Percentiles rank a stretch among this genome's conserved stretches.
These are phyloP conservation scores for Microchirus variegatus DNA, from an alignment of 2,797 vertebrate genomes.

Conservation along the genomic window DNA sequence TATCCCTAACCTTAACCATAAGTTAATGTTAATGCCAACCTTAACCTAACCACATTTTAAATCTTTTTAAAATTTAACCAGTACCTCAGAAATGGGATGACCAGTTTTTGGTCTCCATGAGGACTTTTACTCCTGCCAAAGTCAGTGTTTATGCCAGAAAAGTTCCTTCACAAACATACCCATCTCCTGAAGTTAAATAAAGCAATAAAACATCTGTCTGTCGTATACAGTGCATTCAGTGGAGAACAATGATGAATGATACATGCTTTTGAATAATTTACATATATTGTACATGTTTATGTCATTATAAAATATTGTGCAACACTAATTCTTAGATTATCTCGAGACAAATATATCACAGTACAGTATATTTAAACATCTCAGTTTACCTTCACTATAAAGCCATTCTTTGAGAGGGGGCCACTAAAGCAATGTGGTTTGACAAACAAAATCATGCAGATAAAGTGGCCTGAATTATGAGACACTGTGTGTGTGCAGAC, in stretches of 20 bases:
- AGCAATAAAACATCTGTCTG: background rate
- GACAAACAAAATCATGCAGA: conserved; percentile 7
- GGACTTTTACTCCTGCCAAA: too few species aligned
- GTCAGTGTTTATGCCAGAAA: too few species aligned
- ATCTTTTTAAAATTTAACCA: too few species aligned
- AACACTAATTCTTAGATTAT: background rate
- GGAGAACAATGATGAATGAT: background rate
- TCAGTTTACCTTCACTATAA: background rate
- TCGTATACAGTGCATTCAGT: background rate
- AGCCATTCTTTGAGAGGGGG: background rate
- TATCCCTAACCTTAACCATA: too few species aligned
- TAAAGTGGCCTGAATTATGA: conserved; percentile 21
- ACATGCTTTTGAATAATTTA: background rate
- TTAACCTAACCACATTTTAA: too few species aligned
- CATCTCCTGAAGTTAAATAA: background rate
- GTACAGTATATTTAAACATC: background rate
- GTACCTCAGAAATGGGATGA: too few species aligned
- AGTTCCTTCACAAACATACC: too few species aligned
- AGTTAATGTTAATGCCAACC: too few species aligned
- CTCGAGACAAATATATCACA: background rate
- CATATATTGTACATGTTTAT: background rate
- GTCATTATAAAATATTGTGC: background rate
- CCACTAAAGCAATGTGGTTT: conserved; percentile 2
- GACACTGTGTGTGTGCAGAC: background rate
- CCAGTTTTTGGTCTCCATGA: too few species aligned